phyloP scores from a whole-genome alignment of 2,113 vertebrate genomes.

The Tinamus guttatus region DNA sequence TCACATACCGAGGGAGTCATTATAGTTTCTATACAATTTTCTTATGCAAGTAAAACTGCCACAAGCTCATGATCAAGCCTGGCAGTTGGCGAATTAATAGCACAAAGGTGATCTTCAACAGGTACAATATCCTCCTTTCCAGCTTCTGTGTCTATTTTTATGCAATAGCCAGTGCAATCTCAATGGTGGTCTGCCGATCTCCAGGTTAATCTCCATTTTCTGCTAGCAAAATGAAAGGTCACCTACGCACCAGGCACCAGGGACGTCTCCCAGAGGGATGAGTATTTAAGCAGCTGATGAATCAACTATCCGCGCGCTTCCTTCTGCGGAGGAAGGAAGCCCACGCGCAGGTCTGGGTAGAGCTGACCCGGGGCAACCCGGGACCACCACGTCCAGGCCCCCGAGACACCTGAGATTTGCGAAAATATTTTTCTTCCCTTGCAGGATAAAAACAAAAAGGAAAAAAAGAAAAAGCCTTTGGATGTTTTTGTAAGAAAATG shows the following conservation, averaged over 20 bases:
- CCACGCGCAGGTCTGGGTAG: neutral
- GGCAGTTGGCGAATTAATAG: neutral
- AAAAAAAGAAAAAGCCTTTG: neutral
- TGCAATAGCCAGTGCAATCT: neutral
- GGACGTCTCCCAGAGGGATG: neutral
- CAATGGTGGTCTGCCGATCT: neutral
- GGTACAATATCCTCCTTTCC: neutral
- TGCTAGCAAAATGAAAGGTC: neutral
- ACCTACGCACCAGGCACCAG: neutral
- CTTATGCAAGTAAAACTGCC: neutral
- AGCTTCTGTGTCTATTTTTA: neutral
- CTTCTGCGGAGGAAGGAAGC: neutral
- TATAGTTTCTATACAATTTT: neutral
- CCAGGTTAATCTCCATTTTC: neutral
- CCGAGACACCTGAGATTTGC: neutral
- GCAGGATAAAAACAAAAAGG: fast-evolving
- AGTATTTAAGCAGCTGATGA: neutral
- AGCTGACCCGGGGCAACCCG: neutral
- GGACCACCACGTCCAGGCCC: fast-evolving
- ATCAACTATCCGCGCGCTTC: neutral
- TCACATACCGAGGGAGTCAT: neutral
- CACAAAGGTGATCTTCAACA: neutral
- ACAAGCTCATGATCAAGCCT: neutral
- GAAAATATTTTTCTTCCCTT: neutral
- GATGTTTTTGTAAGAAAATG: neutral